phyloP scores from a whole-genome alignment of 2,888 invertebrate species.

The Heterodera filipjevi region DNA sequence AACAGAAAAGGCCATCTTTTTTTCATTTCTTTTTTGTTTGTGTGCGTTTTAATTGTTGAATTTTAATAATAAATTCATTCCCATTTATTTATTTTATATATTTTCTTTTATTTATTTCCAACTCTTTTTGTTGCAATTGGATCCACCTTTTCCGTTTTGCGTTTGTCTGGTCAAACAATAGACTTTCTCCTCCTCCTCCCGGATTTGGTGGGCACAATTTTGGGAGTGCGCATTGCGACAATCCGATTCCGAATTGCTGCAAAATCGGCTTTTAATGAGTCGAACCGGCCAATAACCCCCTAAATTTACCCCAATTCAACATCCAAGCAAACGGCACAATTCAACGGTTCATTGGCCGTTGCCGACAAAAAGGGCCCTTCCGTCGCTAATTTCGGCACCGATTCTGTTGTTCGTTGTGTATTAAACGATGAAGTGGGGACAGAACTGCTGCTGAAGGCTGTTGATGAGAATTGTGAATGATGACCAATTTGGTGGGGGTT shows the following conservation, averaged over 20 bases:
- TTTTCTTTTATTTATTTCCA: background rate
- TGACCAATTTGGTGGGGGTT: background rate
- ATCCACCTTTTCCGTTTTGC: constrained; percentile 49
- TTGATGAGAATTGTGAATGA: background rate
- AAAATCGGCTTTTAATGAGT: constrained; percentile 42
- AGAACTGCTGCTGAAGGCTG: background rate
- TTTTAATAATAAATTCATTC: background rate
- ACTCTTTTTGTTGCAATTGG: background rate
- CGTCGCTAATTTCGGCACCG: background rate
- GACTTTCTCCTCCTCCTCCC: constrained; percentile 21
- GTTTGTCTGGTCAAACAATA: constrained; percentile 57
- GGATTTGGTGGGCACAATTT: constrained; percentile 41
- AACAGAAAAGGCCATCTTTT: constrained; percentile 16
- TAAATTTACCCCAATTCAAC: constrained; percentile 13
- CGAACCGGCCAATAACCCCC: constrained; percentile 4
- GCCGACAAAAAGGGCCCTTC: constrained; percentile 4
- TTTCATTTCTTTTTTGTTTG: too few species aligned
- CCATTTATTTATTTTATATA: background rate
- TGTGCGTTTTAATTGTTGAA: background rate
- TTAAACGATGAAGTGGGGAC: background rate
- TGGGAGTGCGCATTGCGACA: constrained; percentile 36
- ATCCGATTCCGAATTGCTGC: constrained; percentile 49
- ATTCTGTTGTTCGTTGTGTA: constrained; percentile 3
- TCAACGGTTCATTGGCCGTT: constrained; percentile 8
- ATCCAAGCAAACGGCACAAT: constrained; percentile 33